phyloP scores from a whole-genome alignment of 2,888 invertebrate genomes.

The Brachynemurus nebulosus region DNA sequence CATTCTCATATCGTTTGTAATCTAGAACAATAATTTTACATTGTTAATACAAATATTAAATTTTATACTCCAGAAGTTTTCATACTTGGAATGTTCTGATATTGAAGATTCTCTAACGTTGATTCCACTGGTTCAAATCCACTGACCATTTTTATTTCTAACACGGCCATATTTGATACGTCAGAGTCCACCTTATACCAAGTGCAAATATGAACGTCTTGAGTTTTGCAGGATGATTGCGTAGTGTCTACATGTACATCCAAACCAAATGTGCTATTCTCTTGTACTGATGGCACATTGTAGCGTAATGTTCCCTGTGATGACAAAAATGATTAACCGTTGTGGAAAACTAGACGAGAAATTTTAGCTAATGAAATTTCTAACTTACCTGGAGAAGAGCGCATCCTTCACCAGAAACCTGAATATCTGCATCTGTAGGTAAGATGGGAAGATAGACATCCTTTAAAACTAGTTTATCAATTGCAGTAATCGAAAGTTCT shows the following conservation, averaged over 20 bases:
- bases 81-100: slow-evolving; percentile 16
- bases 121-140: slow-evolving; percentile 46
- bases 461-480: slow-evolving; percentile 36
- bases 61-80: neutral
- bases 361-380: too few species aligned
- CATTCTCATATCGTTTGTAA: slow-evolving; percentile 38
- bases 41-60: too few species aligned
- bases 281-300: slow-evolving; percentile 33
- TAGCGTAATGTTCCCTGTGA: slow-evolving; percentile 35
- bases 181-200: slow-evolving; percentile 31
- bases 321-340: neutral
- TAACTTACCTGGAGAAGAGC: slow-evolving; percentile 39
- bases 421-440: slow-evolving; percentile 33
- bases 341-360: too few species aligned
- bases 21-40: slow-evolving; percentile 31
- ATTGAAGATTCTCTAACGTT: slow-evolving; percentile 39
- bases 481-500: slow-evolving; percentile 31
- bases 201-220: slow-evolving; percentile 21
- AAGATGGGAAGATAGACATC: slow-evolving; percentile 30
- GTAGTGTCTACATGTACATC: slow-evolving; percentile 32
- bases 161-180: slow-evolving; percentile 44
- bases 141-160: slow-evolving; percentile 47
- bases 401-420: slow-evolving; percentile 39
- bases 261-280: slow-evolving; percentile 37
- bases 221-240: neutral